A percentile compares a stretch with the other conserved stretches of the same genome.
These are phyloP conservation scores for Pteronotus mesoamericanus DNA, from an alignment of 2,797 vertebrate species.

Conservation along the genomic window DNA sequence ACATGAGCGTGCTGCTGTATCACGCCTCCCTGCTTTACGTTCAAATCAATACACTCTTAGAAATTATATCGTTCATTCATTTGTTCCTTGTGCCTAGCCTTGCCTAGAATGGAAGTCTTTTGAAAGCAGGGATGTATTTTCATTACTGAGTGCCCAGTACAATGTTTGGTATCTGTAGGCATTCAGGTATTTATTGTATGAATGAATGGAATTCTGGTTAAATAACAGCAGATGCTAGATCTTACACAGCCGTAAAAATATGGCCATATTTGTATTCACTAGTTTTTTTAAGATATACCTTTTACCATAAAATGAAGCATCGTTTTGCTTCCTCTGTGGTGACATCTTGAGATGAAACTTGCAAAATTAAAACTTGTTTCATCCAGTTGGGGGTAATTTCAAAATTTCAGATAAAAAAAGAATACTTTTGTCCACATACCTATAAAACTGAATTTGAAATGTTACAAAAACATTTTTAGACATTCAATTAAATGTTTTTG, in stretches of 20 bases:
- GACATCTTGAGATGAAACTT: constrained; percentile 17
- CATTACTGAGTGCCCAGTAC: background rate
- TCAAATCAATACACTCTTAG: background rate
- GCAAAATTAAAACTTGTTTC: constrained; percentile 35
- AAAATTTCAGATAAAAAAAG: constrained; percentile 22
- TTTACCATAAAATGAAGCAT: background rate
- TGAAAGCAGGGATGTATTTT: background rate
- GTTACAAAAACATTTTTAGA: background rate
- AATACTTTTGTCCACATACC: background rate
- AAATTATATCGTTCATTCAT: background rate
- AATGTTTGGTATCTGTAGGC: background rate
- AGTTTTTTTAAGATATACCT: background rate
- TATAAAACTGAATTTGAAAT: background rate
- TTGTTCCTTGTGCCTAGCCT: background rate
- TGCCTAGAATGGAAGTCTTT: background rate
- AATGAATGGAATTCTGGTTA: background rate
- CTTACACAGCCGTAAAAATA: background rate
- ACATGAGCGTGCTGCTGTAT: background rate
- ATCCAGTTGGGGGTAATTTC: background rate
- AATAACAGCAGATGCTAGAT: background rate
- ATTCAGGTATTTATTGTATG: background rate
- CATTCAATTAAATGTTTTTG: constrained; percentile 22
- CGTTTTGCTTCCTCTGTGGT: background rate
- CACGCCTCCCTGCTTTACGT: background rate
- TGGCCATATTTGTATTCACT: background rate